Base-by-base conservation (phyloP, 1,140 invertebrate genomes). In the Bombus breviceps region DNA sequence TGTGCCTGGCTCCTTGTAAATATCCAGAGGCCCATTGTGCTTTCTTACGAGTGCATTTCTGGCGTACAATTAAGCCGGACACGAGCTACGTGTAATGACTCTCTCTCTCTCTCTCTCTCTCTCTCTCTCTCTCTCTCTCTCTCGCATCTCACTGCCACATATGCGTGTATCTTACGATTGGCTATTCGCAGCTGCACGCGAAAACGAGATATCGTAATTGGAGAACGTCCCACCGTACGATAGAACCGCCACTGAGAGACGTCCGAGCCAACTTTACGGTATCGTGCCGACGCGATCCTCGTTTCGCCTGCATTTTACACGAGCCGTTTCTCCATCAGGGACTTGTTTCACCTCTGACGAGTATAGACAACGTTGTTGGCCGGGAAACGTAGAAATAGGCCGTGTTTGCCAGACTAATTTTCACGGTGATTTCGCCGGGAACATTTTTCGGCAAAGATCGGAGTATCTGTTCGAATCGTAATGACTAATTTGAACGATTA, bases 181-280 rank as follows among this genome's bases (percentile, higher is more conserved):
- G 66, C 68, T 74, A 59, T 83, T 64, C 72, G 71, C 88, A 80
- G 84, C 83, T 88, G 83, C 43, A 86, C 62, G 86, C 76, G 88
- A 89, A 88, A 80, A 89, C 75, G 53, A 88, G 88, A 89, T 88
- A 89, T 89, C 84, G 87, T 89, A 88, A 89, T 88, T 88, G 88
- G 81, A 89, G 81, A 86, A 47, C 86, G 86, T 86, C 85, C 64
- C 79, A 80, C 18, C 39, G 34, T 25, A 71, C 79, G 86, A 88
- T 83, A 88, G 80, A 6, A 34, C 39, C 72, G 37, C 47, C 47
- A 57, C 69, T 79, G 85, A 86, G 47, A 53, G 47, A 53, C 47
- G 15, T 59, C 43, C 62, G 28, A 57, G 81, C 68, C 68, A 68
- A 81, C 47, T 71, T 71, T 59, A 71, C 79, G 59, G 62, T 79